Evolutionary conservation across 2,888 invertebrate genomes (phyloP), one percentile per base, ranked within the genome.

Genomic region (Incurvaria masculella): DNA sequence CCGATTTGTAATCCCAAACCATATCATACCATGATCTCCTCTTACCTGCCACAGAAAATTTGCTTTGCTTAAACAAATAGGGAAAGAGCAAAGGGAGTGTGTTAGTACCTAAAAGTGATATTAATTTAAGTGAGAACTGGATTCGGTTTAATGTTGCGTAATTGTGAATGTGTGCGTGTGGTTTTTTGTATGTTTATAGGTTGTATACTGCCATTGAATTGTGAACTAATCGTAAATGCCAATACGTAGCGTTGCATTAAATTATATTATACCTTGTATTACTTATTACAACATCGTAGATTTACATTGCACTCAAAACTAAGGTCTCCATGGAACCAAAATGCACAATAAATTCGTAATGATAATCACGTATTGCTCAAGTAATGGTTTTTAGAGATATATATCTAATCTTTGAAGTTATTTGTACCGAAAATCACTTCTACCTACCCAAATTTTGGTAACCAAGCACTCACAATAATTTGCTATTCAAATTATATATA

Each of bases 41-140:
- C n/a, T n/a, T n/a, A n/a, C n/a, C n/a, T n/a, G n/a, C n/a, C n/a
- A n/a, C n/a, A n/a, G n/a, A n/a, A n/a, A n/a, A n/a, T n/a, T n/a
- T n/a, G n/a, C n/a, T n/a, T n/a, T n/a, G n/a, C n/a, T n/a, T n/a
- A n/a, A n/a, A n/a, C n/a, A n/a, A n/a, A n/a, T n/a, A n/a, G n/a
- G n/a, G n/a, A n/a, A n/a, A n/a, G n/a, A n/a, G n/a, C n/a, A n/a
- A n/a, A n/a, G 54, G 52, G 54, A 57, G 54, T 56, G 17, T 26
- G 56, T 62, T 64, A 64, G 59, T 69, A 70, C 66, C 61, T 65
- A 67, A 69, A 75, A 73, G 76, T 76, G 76, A 78, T 78, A 76
- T 72, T 76, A 76, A 72, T 69, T 72, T 75, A 74, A 72, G 74
- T 66, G 61, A 64, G 66, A 33, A 67, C 62, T 71, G 69, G 66